Percentiles rank a stretch among this genome's conserved stretches.
Evolutionary conservation across 2,888 invertebrate species (phyloP).

Genomic region (Drosophila stalkeri): DNA sequence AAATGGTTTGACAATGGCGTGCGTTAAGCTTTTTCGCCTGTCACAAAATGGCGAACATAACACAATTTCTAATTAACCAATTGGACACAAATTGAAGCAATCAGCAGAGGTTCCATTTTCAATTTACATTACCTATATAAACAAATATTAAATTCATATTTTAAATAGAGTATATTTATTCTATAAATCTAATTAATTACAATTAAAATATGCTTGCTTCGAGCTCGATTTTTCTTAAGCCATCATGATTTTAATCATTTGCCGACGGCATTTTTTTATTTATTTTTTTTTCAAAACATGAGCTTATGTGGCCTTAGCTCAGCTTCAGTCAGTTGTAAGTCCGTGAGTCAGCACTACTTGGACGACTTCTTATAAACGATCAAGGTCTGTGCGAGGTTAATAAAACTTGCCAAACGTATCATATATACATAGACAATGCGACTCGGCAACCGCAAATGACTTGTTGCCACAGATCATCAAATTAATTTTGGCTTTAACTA

Average conservation of each 20-base stretch:
- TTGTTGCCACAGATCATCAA: conserved; percentile 50
- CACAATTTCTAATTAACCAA: conserved; percentile 41
- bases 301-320: conserved; percentile 9
- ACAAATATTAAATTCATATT: background rate
- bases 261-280: conserved; percentile 51
- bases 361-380: conserved; percentile 39
- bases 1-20: conserved; percentile 59
- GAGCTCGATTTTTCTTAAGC: background rate
- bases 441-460: conserved; percentile 38
- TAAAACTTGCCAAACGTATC: conserved; percentile 33
- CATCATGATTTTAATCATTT: conserved; percentile 3
- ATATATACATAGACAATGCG: conserved; percentile 37
- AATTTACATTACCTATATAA: background rate
- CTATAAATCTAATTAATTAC: background rate
- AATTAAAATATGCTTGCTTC: background rate
- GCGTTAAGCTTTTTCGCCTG: conserved; percentile 60
- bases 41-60: conserved; percentile 65
- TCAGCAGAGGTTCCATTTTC: background rate
- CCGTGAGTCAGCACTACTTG: conserved; percentile 52
- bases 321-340: conserved; percentile 22
- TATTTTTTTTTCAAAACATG: no score
- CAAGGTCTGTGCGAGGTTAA: conserved; percentile 55
- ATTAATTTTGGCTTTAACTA: conserved; percentile 42
- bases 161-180: background rate
- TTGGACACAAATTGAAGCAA: conserved; percentile 28